Evolutionary conservation across 2,113 vertebrate genomes (phyloP).

Genomic region (Rhea americana): DNA sequence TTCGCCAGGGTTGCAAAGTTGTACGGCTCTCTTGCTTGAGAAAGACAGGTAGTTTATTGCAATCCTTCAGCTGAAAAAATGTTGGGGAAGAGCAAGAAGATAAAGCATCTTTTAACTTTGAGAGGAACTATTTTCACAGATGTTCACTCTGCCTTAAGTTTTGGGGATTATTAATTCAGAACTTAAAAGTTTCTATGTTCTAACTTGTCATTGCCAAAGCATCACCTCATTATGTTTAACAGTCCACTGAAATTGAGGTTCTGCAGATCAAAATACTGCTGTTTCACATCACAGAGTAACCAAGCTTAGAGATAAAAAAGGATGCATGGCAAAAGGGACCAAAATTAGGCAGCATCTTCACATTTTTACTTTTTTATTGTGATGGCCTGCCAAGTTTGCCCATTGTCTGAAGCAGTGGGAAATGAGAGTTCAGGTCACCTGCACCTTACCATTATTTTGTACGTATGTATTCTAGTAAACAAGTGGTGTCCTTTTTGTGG

Average conservation of each 20-base stretch:
- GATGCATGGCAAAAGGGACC: not conserved
- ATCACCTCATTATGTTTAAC: not conserved
- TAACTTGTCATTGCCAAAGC: not conserved
- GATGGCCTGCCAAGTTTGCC: not conserved
- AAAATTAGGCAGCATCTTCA: not conserved
- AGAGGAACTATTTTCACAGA: not conserved
- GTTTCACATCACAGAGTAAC: not conserved
- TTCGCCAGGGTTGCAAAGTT: slow-evolving; percentile 59
- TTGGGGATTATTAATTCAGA: not conserved
- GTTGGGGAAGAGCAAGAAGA: not conserved
- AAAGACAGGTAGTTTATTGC: not conserved
- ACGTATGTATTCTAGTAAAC: not conserved
- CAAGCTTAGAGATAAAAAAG: not conserved
- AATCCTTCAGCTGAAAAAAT: slow-evolving; percentile 10
- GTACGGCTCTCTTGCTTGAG: not conserved
- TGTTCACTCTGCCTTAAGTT: fast-evolving
- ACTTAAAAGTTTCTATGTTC: not conserved
- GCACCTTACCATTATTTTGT: not conserved
- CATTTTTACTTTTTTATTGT: not conserved
- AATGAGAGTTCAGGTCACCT: not conserved
- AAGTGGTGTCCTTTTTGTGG: too few species aligned
- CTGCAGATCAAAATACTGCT: not conserved
- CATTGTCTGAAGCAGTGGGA: not conserved
- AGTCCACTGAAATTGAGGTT: not conserved
- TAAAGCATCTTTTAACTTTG: not conserved